Evolutionary conservation across 2,113 vertebrate genomes (phyloP), one percentile per base, ranked within the genome.

Genomic region (Cervus canadensis): DNA sequence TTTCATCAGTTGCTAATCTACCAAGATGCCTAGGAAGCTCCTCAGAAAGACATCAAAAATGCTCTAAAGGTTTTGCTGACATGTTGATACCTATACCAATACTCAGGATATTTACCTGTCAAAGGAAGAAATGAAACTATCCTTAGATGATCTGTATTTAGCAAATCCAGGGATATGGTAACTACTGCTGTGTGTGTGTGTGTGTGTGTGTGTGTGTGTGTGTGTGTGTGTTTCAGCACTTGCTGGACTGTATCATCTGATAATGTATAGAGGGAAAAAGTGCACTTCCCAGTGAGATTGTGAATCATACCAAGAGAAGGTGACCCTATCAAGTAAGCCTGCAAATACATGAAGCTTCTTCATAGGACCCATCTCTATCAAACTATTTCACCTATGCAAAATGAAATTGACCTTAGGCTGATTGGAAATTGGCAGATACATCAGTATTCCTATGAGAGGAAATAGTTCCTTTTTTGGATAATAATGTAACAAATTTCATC

Each of bases 401-500:
- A 91, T 93, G 60, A 81, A 83, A 82, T 0, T 62, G 50, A 33
- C 71, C 62, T 56, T 4, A 23, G 8, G 36, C 5, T 91, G 52
- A 84, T 26, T 87, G 59, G 93, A 89, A 86, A 87, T 50, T 54
- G 54, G 67, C 16, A 95, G 33, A 87, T n/a, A 62, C 1, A 92
- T 74, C 33, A 36, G 4, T 91, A 60, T 92, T 84, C 13, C 25
- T 64, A 28, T 82, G 36, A 57, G 36, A 97, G 54, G 15, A 60
- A 89, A 84, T 21, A 87, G 71, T 78, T 71, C 5, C 4, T 33
- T 71, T 91, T 19, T 82, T 79, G 40, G 14, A 92, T 60, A 54
- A 94, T 40, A 90, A 97, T 56, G 40, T 43, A 94, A 56, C 28
- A 48, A 67, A 84, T 96, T 84, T 89, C 48, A 95, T 48, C 30